phyloP scores from a whole-genome alignment of 2,797 vertebrate species.

The Alauda arvensis region DNA sequence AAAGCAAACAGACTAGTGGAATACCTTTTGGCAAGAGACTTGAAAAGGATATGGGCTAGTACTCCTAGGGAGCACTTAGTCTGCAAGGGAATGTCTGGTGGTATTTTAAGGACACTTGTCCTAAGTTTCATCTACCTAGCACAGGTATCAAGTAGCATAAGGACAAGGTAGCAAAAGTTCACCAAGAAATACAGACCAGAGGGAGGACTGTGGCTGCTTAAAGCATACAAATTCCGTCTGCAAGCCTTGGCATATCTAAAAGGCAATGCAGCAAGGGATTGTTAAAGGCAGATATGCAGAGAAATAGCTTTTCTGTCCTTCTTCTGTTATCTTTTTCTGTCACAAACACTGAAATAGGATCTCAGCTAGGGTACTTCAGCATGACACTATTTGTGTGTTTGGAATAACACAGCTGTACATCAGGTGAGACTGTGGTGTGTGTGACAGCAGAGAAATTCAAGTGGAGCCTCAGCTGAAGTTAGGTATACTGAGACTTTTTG shows the following conservation, averaged over 20 bases:
- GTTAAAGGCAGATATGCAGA: background rate
- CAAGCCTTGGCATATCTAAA: background rate
- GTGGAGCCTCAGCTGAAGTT: background rate
- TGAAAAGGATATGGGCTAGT: background rate
- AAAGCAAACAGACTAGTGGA: background rate
- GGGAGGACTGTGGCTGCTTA: background rate
- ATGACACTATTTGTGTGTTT: background rate
- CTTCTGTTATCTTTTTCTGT: background rate
- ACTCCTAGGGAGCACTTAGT: background rate
- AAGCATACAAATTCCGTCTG: background rate
- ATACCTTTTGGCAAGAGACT: background rate
- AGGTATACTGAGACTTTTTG: background rate
- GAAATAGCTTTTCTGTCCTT: background rate
- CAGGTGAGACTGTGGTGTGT: background rate
- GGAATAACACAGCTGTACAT: background rate
- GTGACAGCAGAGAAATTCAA: background rate
- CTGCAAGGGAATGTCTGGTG: background rate
- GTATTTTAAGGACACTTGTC: background rate
- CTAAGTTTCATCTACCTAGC: background rate
- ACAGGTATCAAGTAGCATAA: background rate
- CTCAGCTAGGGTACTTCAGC: background rate
- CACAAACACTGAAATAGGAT: background rate
- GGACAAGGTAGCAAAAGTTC: background rate
- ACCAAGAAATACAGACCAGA: background rate
- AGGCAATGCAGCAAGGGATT: background rate